These are phyloP conservation scores for Stramonita haemastoma DNA, from an alignment of 2,888 invertebrate species.

Conservation along the genomic window DNA sequence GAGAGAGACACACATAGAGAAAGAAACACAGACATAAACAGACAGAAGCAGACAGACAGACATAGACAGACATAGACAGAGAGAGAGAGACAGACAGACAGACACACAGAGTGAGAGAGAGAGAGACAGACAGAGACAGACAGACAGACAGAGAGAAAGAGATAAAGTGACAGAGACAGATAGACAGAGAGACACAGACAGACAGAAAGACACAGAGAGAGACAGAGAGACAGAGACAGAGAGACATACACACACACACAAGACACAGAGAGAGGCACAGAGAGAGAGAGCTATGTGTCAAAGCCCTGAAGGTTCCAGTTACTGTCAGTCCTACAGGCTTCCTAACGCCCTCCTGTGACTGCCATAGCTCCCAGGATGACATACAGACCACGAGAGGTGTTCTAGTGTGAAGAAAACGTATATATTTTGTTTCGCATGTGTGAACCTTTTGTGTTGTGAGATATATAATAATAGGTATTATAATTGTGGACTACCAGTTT, in stretches of 20 bases:
- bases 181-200: constrained; percentile 15
- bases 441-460: no score
- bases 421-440: no score
- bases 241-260: background rate
- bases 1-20: background rate
- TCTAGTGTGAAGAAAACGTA: no score
- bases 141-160: constrained; percentile 21
- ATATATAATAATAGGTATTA: no score
- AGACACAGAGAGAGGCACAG: constrained; percentile 11
- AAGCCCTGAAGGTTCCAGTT: no score
- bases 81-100: background rate
- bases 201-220: constrained; percentile 7
- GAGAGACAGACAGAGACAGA: background rate
- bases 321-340: no score
- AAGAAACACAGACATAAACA: background rate
- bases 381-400: no score
- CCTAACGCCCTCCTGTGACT: no score
- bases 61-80: background rate
- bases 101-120: background rate
- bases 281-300: background rate
- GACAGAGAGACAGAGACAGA: constrained; percentile 6
- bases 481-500: no score
- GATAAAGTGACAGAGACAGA: constrained; percentile 8
- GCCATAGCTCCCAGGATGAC: no score
- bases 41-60: background rate